Percentiles rank a stretch among this genome's conserved stretches.
These are phyloP conservation scores for Icerya purchasi DNA, from an alignment of 2,888 invertebrate genomes.

Conservation along the genomic window DNA sequence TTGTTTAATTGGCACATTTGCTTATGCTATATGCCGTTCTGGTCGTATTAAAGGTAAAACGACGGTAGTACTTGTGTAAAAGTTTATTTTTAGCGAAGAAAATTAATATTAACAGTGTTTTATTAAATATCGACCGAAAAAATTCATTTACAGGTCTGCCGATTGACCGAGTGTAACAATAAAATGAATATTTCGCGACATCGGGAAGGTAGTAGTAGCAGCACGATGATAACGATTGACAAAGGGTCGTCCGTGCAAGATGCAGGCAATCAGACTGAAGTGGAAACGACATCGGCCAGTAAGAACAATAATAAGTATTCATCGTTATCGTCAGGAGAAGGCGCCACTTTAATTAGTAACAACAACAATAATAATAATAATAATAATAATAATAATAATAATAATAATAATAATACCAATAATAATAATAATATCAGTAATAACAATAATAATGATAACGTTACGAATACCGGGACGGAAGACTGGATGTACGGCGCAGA, in stretches of 20 bases:
- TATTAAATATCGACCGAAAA: too few relatives aligned
- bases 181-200: neutral
- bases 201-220: neutral
- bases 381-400: neutral
- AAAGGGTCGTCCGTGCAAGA: slow-evolving; percentile 7
- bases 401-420: neutral
- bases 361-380: neutral
- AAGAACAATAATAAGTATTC: neutral
- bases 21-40: too few relatives aligned
- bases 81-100: too few relatives aligned
- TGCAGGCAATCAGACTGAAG: slow-evolving; percentile 11
- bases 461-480: neutral
- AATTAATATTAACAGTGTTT: too few relatives aligned
- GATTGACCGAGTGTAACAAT: neutral
- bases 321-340: neutral
- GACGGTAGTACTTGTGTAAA: too few relatives aligned
- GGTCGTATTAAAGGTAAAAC: too few relatives aligned
- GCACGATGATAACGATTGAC: slow-evolving; percentile 2
- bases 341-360: neutral
- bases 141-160: neutral
- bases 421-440: neutral
- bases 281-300: neutral
- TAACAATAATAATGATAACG: neutral
- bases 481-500: neutral
- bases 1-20: too few relatives aligned